Percentiles rank a stretch among this genome's conserved stretches.
Evolutionary conservation across 2,797 vertebrate species (phyloP).

Genomic region (Microhierax caerulescens): DNA sequence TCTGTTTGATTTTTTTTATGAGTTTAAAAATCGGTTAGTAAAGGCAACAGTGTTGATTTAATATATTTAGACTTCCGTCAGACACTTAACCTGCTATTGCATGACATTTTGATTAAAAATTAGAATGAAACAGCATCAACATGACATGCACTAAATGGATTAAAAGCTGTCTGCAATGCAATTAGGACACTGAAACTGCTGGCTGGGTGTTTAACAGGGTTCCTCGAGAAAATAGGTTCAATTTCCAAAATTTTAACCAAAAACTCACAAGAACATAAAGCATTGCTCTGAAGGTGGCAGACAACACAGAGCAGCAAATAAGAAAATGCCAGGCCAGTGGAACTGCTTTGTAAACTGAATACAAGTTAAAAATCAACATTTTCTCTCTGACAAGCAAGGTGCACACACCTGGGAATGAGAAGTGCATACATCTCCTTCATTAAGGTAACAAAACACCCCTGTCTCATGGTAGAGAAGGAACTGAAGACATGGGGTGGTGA

Average conservation of each 20-base stretch:
- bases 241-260: neutral
- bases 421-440: fast-evolving
- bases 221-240: neutral
- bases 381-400: neutral
- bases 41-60: neutral
- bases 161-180: neutral
- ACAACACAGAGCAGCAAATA: fast-evolving
- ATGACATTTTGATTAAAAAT: neutral
- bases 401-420: neutral
- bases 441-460: fast-evolving
- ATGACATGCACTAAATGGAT: neutral
- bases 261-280: neutral
- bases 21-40: neutral
- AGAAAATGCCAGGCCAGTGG: neutral
- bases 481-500: neutral
- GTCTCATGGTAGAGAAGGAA: no score
- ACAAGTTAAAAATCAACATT: neutral
- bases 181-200: neutral
- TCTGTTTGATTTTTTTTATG: neutral
- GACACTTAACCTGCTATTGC: neutral
- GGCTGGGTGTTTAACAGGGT: neutral
- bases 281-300: fast-evolving
- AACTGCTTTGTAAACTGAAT: neutral
- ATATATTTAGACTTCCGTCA: neutral
- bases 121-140: neutral